phyloP scores from a whole-genome alignment of 2,888 invertebrate species.

The Drosophila ustulata region DNA sequence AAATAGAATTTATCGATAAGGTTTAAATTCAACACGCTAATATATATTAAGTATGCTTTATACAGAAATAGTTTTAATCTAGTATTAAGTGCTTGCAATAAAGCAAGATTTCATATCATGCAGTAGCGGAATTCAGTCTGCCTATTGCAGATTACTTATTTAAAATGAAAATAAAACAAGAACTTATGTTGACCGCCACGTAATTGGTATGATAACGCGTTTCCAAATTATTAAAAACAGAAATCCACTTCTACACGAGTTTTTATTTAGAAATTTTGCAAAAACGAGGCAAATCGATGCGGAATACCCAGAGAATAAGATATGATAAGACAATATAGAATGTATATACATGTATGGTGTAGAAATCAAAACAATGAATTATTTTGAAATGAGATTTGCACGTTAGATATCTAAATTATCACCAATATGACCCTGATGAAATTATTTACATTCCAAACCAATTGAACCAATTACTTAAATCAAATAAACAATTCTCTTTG shows the following conservation, averaged over 20 bases:
- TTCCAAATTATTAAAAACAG: not conserved
- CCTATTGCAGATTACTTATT: constrained; percentile 1
- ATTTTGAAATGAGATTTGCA: no score
- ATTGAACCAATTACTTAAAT: no score
- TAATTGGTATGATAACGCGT: not conserved
- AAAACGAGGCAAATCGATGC: not conserved
- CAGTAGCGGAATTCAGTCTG: not conserved
- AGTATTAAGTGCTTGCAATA: constrained; percentile 29
- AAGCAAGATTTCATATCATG: constrained; percentile 12
- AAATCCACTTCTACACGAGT: not conserved
- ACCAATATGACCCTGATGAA: no score
- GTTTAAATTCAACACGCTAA: constrained; percentile 14
- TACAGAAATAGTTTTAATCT: constrained; percentile 23
- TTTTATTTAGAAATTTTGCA: not conserved
- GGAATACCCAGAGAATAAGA: not conserved
- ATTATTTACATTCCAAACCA: no score
- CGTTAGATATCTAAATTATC: no score
- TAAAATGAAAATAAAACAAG: not conserved
- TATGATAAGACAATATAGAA: not conserved
- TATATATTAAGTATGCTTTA: constrained; percentile 1
- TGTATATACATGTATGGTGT: no score
- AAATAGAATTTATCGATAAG: constrained; percentile 55
- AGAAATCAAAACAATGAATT: no score
- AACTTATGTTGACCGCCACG: not conserved
- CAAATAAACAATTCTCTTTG: no score